Evolutionary conservation across 2,797 vertebrate genomes (phyloP).

Genomic region (Tachyglossus aculeatus): DNA sequence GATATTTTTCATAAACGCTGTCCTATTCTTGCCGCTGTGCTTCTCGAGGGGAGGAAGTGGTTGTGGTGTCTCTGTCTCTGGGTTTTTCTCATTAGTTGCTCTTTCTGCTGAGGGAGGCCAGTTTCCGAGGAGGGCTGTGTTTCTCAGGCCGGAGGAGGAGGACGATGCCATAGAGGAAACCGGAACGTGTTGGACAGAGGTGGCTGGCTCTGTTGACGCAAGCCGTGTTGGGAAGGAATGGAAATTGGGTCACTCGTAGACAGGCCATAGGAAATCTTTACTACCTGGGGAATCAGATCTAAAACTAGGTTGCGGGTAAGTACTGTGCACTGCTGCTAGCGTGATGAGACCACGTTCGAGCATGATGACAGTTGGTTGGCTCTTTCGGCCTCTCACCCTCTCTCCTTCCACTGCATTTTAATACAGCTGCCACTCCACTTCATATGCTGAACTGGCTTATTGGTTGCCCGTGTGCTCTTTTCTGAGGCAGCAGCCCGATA

Average conservation of each 20-base stretch:
- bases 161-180: background rate
- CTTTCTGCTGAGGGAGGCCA: slow-evolving; percentile 42
- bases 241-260: background rate
- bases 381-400: slow-evolving; percentile 29
- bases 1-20: slow-evolving; percentile 24
- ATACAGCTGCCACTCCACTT: slow-evolving; percentile 6
- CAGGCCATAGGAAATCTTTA: background rate
- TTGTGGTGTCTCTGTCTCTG: slow-evolving; percentile 37
- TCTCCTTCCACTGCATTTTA: background rate
- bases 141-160: slow-evolving; percentile 22
- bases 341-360: no score
- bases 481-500: background rate
- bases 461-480: background rate
- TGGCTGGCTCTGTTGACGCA: background rate
- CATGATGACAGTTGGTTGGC: background rate
- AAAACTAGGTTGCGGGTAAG: slow-evolving; percentile 21
- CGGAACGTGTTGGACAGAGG: background rate
- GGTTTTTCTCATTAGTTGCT: background rate
- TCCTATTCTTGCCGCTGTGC: slow-evolving; percentile 39
- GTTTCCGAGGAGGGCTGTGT: slow-evolving; percentile 2
- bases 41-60: slow-evolving; percentile 37
- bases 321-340: background rate
- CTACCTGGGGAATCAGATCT: background rate
- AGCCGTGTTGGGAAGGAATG: no score
- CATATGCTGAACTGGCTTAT: background rate